A percentile compares a stretch with the other conserved stretches of the same genome.
phyloP scores from a whole-genome alignment of 2,797 vertebrate species.

The Gambusia yucatana region DNA sequence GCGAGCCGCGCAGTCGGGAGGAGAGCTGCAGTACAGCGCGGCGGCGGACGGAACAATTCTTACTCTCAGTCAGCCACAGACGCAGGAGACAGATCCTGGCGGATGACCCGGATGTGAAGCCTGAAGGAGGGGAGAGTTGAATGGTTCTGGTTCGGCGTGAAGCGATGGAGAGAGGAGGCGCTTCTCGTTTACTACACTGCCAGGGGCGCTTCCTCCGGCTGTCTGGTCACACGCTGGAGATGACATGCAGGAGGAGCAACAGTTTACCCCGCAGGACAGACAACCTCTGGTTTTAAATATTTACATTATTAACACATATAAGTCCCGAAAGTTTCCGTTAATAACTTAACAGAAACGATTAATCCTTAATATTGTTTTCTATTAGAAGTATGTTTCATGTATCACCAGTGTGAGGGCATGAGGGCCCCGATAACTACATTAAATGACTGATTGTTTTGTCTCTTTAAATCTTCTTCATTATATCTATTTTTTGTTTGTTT shows the following conservation, averaged over 20 bases:
- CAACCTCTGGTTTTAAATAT: not conserved
- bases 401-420: too few species aligned
- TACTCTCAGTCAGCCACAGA: conserved; percentile 67
- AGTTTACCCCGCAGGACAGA: conserved; percentile 2
- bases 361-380: not conserved
- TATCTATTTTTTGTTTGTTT: not conserved
- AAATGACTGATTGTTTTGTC: not conserved
- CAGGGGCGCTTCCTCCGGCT: conserved; percentile 65
- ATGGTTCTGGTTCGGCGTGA: conserved; percentile 80
- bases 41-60: conserved; percentile 59
- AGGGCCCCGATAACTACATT: not conserved
- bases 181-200: conserved; percentile 63
- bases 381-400: not conserved
- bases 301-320: not conserved
- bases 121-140: conserved; percentile 80
- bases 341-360: not conserved
- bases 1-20: conserved; percentile 67
- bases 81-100: conserved; percentile 73
- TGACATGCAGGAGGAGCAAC: conserved; percentile 37
- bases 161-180: conserved; percentile 76
- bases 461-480: not conserved
- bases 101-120: conserved; percentile 89
- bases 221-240: conserved; percentile 36
- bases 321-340: not conserved
- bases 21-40: conserved; percentile 72